Conservation (phyloP, 2,797 vertebrate species). For the Balearica regulorum region DNA sequence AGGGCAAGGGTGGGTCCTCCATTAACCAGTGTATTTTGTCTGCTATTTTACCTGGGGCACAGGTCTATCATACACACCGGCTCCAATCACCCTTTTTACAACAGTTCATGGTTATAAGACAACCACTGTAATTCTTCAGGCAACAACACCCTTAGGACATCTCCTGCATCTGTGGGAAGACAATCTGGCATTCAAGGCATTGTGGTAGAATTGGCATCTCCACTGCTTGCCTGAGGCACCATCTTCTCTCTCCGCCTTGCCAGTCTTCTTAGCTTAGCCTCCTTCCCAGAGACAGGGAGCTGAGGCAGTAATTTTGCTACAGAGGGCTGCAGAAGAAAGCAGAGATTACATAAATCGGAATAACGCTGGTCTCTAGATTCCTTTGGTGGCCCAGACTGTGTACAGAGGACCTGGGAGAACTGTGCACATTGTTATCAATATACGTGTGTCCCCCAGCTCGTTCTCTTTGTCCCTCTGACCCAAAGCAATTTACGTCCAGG, state of each 20-base stretch:
- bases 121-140: slow-evolving; percentile 12
- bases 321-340: neutral
- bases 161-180: slow-evolving; percentile 23
- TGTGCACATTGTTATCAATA: neutral
- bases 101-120: neutral
- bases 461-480: slow-evolving; percentile 11
- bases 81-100: neutral
- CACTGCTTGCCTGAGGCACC: slow-evolving; percentile 25
- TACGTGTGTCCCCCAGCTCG: neutral
- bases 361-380: neutral
- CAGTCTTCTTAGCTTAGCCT: slow-evolving; percentile 12
- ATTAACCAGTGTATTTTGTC: neutral
- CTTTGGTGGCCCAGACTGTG: neutral
- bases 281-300: neutral
- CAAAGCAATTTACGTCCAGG: neutral
- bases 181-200: slow-evolving; percentile 38
- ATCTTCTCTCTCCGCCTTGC: neutral
- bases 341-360: neutral
- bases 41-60: neutral
- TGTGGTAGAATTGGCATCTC: slow-evolving; percentile 54
- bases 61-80: neutral
- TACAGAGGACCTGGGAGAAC: neutral
- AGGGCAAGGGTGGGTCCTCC: neutral
- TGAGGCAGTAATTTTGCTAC: neutral
- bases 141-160: slow-evolving; percentile 39